Evolutionary conservation across 2,888 invertebrate species (phyloP), one percentile per base, ranked within the genome.

Genomic region (Sphinx pinastri): DNA sequence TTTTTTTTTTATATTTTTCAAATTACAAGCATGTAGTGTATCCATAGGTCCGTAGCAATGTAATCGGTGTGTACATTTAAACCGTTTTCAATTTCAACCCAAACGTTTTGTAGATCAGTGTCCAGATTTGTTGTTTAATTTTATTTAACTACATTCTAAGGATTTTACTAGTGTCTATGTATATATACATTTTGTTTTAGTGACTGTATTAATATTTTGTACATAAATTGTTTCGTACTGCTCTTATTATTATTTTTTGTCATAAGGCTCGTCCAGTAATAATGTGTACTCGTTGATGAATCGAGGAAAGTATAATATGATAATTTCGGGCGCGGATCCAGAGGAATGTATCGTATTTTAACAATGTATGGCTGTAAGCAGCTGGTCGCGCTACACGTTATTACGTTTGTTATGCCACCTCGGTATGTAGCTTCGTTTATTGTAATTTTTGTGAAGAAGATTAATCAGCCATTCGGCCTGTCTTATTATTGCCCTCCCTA

Each of bases 121-220:
- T 71, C 73, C 60, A 58, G 70, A 77, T 77, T 74, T 79, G 70
- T 78, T 77, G 71, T 79, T 78, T 78, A 79, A 72, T 75, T 77
- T 76, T 75, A 76, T 68, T 72, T 78, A 77, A 76, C 75, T 81
- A 80, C 74, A 73, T 77, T 72, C 66, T 83, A 83, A 83, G 80
- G 76, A 81, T 80, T 84, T 82, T 82, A 76, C 73, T 81, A 81
- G 78, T 75, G 73, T 77, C 83, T 81, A 38, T 82, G 81, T 84
- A 79, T 82, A 80, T 76, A 79, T 78, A 79, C 73, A 77, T 19
- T 19, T 75, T 77, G 77, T 77, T 78, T 79, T 75, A 77, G 75
- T 75, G 75, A 78, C 77, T 78, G 74, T 78, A 71, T 77, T 68
- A 67, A 72, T 72, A 74, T 77, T 80, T 79, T 81, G 78, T 80